Percentiles rank a stretch among this genome's conserved stretches.
These are phyloP conservation scores for Trichogramma pretiosum DNA, from an alignment of 1,140 invertebrate species.

Conservation along the genomic window DNA sequence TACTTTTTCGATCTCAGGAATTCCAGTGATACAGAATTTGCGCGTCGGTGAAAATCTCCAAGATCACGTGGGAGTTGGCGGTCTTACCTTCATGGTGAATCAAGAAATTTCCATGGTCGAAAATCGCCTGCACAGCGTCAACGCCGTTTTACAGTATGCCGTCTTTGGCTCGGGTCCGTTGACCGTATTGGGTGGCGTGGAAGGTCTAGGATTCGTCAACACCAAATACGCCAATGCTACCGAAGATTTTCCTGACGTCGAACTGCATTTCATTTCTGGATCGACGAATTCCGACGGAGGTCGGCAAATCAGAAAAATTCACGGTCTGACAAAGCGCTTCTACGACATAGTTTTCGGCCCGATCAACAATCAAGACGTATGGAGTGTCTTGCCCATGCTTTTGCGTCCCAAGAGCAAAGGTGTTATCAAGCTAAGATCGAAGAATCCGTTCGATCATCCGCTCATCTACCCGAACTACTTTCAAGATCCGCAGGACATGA, in stretches of 20 bases:
- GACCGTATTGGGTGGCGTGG: slow-evolving; percentile 82
- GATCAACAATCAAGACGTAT: slow-evolving; percentile 69
- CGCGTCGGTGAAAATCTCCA: slow-evolving; percentile 79
- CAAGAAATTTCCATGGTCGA: slow-evolving; percentile 71
- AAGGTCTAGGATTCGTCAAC: slow-evolving; percentile 82
- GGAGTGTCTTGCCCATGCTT: slow-evolving; percentile 79
- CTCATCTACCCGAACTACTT: slow-evolving; percentile 90
- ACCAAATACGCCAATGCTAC: slow-evolving; percentile 78
- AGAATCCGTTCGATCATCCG: slow-evolving; percentile 83
- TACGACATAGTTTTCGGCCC: slow-evolving; percentile 65
- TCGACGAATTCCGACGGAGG: slow-evolving; percentile 83
- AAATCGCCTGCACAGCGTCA: slow-evolving; percentile 65
- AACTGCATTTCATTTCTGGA: slow-evolving; percentile 86
- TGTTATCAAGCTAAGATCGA: slow-evolving; percentile 65
- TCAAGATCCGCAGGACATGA: slow-evolving; percentile 67
- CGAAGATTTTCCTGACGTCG: slow-evolving; percentile 83
- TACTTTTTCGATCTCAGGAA: slow-evolving; percentile 34
- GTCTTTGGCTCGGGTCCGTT: slow-evolving; percentile 74
- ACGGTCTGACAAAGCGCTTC: slow-evolving; percentile 64
- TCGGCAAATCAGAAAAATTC: slow-evolving; percentile 69
- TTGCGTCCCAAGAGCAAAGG: slow-evolving; percentile 74
- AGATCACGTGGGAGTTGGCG: slow-evolving; percentile 80
- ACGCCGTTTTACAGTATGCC: slow-evolving; percentile 65
- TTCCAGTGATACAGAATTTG: slow-evolving; percentile 63
- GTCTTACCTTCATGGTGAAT: slow-evolving; percentile 71